These are phyloP conservation scores for Hyperopisus bebe DNA, from an alignment of 2,113 vertebrate species.

Conservation along the genomic window DNA sequence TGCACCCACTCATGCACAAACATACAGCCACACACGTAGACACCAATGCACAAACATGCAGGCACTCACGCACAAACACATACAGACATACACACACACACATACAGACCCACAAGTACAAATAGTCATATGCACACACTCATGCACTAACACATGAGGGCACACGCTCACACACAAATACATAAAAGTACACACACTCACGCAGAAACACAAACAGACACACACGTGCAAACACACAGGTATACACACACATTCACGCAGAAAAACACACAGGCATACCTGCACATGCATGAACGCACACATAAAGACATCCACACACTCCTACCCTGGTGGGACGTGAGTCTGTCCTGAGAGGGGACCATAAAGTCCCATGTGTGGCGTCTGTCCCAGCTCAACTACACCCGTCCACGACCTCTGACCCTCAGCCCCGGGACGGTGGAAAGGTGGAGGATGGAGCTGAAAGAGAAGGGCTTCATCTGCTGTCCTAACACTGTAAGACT, in stretches of 20 bases:
- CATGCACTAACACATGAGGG: not conserved
- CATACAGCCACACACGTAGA: not conserved
- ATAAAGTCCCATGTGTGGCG: not conserved
- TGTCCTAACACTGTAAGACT: slow-evolving; percentile 84
- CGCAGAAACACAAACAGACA: not conserved
- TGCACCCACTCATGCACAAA: too few species aligned
- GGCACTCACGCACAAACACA: not conserved
- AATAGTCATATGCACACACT: not conserved
- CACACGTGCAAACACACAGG: not conserved
- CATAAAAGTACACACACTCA: not conserved
- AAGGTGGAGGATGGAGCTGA: slow-evolving; percentile 88
- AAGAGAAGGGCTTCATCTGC: slow-evolving; percentile 92
- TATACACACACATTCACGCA: not conserved
- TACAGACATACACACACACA: not conserved
- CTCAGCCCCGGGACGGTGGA: slow-evolving; percentile 82
- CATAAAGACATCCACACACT: not conserved
- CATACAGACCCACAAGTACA: not conserved
- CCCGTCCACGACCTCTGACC: slow-evolving; percentile 84
- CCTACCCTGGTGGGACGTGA: not conserved
- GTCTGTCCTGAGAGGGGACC: slow-evolving; percentile 4
- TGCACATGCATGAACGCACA: not conserved
- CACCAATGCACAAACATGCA: not conserved
- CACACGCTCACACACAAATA: not conserved
- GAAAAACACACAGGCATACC: not conserved
- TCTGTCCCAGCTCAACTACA: slow-evolving; percentile 83